Evolutionary conservation across 1,140 invertebrate species (phyloP), one percentile per base, ranked within the genome.

Genomic region (Achroia grisella): DNA sequence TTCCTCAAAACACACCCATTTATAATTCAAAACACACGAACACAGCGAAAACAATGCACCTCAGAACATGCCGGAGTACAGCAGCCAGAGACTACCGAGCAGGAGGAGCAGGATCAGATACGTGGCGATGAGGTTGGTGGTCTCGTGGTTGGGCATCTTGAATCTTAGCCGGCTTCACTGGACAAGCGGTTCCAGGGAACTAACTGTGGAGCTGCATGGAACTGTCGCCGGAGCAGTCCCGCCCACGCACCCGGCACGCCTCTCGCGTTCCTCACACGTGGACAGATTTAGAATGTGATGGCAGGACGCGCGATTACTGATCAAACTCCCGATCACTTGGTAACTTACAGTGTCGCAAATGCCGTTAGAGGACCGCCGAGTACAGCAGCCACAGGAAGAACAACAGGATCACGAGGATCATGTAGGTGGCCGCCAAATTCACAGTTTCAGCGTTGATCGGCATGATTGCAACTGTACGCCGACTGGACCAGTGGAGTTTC

Each of bases 101-200:
- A 86, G 70, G 9, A 87, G 80, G 58, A 87, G 78, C 74, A 87
- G 67, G 69, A 87, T 87, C 51, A 86, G 69, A 60, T 87, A 87
- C 58, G 86, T 87, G 54, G 82, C 82, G 59, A 80, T 75, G 32
- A 87, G 71, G 64, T 74, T 87, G 32, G 82, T 86, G 33, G 86
- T 85, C 71, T 87, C 86, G 67, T 85, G 76, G 67, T 87, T 76
- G 37, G 86, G 81, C 86, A 87, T 87, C 40, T 59, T 65, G 70
- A 33, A 42, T 10, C n/a, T n/a, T n/a, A n/a, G 44, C 48, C 49
- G 56, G 65, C 62, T 56, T 65, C 66, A 68, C 74, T 64, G 66
- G 63, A 74, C 71, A 74, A 68, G 48, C 41, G 48, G 52, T 49
- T 74, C 69, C 66, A 76, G 67, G 64, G 71, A 71, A 81, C 77